These are phyloP conservation scores for Pelecanoides urinatrix DNA, from an alignment of 2,113 vertebrate genomes.

Conservation along the genomic window DNA sequence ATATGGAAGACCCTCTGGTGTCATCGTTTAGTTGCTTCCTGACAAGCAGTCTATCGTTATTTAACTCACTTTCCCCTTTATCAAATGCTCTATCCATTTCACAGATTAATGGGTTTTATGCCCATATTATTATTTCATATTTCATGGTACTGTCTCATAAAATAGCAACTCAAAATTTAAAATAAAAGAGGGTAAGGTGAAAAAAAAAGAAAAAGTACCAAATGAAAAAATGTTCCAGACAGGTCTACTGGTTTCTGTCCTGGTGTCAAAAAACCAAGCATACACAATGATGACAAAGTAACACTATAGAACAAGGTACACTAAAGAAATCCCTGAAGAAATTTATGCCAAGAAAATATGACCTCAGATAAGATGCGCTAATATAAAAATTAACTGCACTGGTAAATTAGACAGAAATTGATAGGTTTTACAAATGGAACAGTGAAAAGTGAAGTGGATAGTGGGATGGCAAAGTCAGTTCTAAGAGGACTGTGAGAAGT, in stretches of 20 bases:
- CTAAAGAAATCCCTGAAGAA: neutral
- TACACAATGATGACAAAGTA: neutral
- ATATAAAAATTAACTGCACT: slow-evolving; percentile 20
- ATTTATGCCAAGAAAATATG: neutral
- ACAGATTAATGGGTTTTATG: neutral
- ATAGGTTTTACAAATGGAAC: neutral
- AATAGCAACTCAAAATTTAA: neutral
- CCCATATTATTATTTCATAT: neutral
- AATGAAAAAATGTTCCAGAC: neutral
- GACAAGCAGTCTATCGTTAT: neutral
- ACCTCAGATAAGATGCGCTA: neutral
- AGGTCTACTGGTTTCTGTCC: neutral
- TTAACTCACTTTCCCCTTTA: neutral
- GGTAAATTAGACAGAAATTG: slow-evolving; percentile 20
- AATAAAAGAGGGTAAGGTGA: neutral
- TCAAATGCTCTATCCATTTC: neutral
- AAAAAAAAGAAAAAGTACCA: neutral
- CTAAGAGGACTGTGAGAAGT: neutral
- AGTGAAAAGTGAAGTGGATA: neutral
- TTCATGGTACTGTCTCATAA: neutral
- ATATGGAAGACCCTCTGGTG: neutral
- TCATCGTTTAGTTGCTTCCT: neutral
- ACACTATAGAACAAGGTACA: neutral
- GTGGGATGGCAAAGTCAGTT: neutral
- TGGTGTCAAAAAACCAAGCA: neutral